These are phyloP conservation scores for Bos taurus DNA, from an alignment of 2,113 vertebrate genomes.

Conservation along the genomic window DNA sequence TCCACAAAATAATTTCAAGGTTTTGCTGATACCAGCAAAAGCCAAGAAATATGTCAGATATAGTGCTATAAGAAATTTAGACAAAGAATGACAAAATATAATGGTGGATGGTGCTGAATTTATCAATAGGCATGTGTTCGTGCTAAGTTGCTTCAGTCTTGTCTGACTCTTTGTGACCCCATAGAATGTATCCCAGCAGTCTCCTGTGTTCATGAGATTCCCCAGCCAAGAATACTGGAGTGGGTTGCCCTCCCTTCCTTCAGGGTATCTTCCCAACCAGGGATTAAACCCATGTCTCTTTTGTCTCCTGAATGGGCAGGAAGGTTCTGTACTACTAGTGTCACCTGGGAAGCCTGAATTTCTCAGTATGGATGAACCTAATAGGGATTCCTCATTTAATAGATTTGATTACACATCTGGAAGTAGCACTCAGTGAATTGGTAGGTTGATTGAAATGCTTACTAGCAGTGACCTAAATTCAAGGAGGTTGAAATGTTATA, in stretches of 20 bases:
- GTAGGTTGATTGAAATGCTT: not conserved
- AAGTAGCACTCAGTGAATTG: not conserved
- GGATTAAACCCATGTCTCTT: not conserved
- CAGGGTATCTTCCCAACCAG: not conserved
- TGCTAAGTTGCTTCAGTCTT: not conserved
- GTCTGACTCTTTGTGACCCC: not conserved
- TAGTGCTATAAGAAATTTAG: not conserved
- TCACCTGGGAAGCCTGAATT: not conserved
- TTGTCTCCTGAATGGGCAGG: not conserved
- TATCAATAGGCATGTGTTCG: not conserved
- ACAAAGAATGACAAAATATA: not conserved
- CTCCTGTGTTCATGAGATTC: not conserved
- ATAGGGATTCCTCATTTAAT: not conserved
- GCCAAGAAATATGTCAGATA: rapidly evolving
- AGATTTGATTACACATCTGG: not conserved
- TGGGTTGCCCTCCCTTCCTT: not conserved
- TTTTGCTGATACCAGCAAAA: not conserved
- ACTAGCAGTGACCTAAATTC: not conserved
- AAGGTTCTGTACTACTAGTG: not conserved
- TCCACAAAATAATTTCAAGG: not conserved
- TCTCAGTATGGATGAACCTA: not conserved
- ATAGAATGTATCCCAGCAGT: not conserved
- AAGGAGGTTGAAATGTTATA: not conserved
- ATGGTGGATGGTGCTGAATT: not conserved
- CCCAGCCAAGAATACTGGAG: not conserved